Evolutionary conservation across 2,888 invertebrate species (phyloP), one percentile per base, ranked within the genome.

Genomic region (Ceramica pisi): DNA sequence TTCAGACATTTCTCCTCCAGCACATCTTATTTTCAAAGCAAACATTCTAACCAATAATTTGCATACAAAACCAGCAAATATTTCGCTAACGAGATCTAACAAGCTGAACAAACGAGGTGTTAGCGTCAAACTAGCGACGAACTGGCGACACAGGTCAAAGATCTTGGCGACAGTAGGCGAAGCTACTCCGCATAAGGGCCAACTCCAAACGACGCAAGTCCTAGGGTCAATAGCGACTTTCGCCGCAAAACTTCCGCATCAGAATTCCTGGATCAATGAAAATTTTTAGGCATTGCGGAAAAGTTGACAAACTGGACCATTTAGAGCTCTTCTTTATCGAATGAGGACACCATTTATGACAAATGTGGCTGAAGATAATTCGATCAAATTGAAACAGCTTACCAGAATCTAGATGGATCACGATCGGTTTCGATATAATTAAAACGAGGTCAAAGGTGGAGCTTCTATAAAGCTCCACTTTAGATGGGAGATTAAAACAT

Each of bases 181-280:
- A 67, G 73, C 75, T 67, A 65, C 67, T 80, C 82, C 78, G 79
- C 82, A 71, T 85, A 87, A 89, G 91, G 91, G 87, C 85, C 84
- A 79, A 89, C 89, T 90, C 91, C 89, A 90, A 90, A 89, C 87
- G 86, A 83, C 84, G 67, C 78, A 78, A 78, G 82, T 76, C 71
- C 82, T 82, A 75, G 82, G 86, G 86, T 87, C 87, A 72, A 81
- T 72, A 67, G 73, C 81, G 82, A 83, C 89, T 91, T 90, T 91
- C 90, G 74, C 85, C 75, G 73, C 82, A 82, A 81, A 84, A 75
- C 80, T 78, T 63, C 50, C 21, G 38, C 77, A 62, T 62, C 16
- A 23, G 4, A 23, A 73, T 46, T 59, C 53, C 46, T 68, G 67
- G 26, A 67, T 8, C 26, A 76, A 38, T 7, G 16, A 16, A 38